Percentiles rank a stretch among this genome's conserved stretches.
These are phyloP conservation scores for Cynaeus angustus DNA, from an alignment of 2,888 invertebrate genomes.

Conservation along the genomic window DNA sequence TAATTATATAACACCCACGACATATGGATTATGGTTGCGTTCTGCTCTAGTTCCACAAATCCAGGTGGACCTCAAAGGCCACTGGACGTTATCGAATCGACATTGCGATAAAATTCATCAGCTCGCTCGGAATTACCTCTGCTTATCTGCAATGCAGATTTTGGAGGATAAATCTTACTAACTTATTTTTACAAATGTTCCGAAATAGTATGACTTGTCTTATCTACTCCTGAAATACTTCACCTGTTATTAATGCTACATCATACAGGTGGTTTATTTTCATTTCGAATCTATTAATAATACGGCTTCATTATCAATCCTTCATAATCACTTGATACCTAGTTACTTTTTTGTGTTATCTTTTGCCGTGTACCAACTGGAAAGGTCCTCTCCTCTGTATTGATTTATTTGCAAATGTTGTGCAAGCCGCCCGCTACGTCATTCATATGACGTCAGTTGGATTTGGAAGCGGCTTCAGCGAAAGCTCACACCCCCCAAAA, in stretches of 20 bases:
- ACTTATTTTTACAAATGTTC: slow-evolving; percentile 13
- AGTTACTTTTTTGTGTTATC: slow-evolving; percentile 39
- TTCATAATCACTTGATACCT: slow-evolving; percentile 19
- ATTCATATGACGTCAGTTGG: slow-evolving; percentile 56
- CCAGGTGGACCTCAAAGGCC: slow-evolving; percentile 16
- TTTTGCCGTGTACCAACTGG: slow-evolving; percentile 17
- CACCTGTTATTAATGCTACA: slow-evolving; percentile 34
- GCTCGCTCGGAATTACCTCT: slow-evolving; percentile 8
- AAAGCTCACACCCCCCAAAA: slow-evolving; percentile 31
- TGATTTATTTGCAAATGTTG: slow-evolving; percentile 53
- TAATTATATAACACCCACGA: slow-evolving; percentile 49
- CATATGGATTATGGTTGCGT: slow-evolving; percentile 36
- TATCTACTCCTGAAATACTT: slow-evolving; percentile 29
- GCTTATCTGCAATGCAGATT: slow-evolving; percentile 19
- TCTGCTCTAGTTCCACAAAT: slow-evolving; percentile 16
- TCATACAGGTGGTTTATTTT: slow-evolving; percentile 42
- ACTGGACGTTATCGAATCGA: not conserved
- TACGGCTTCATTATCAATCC: slow-evolving; percentile 31
- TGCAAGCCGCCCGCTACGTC: slow-evolving; percentile 55
- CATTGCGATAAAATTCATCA: not conserved
- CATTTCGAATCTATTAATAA: slow-evolving; percentile 43
- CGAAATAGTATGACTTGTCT: slow-evolving; percentile 20
- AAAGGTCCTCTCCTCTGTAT: slow-evolving; percentile 31
- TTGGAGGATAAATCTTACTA: slow-evolving; percentile 5
- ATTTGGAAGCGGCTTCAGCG: slow-evolving; percentile 48